Evolutionary conservation across 2,797 vertebrate genomes (phyloP), one percentile per base, ranked within the genome.

Genomic region (Serranus cabrilla): DNA sequence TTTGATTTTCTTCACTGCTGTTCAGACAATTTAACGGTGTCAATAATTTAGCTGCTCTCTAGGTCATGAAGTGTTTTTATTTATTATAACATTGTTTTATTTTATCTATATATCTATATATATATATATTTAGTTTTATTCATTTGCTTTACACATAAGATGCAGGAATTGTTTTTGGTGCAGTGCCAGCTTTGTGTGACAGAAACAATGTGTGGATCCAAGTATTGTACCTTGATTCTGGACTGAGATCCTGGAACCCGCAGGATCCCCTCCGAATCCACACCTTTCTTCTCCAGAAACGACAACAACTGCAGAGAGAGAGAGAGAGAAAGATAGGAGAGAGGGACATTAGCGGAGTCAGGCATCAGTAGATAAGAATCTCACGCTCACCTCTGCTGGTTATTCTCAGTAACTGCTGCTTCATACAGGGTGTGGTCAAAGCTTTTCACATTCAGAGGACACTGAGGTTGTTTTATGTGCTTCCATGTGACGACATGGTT

Each of bases 241-340:
- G 95, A 92, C 90, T 97, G 96, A 83, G 97, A 97, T 6, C 97
- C 97, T 21, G 97, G 96, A 67, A 98, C 95, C 89, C 97, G 94
- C 71, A 98, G 94, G 83, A 98, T 97, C 61, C 97, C 97, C 81
- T 97, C 96, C 0, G 94, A 95, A 78, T 97, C 96, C 0, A 99
- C 91, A 14, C 96, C 96, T 81, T 93, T 96, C 86, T 96, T 96
- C 87, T 98, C 98, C 88, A 98, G 90, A 91, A 96, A 97, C 0
- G 95, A 96, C 73, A 98, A 92, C 88, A 98, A 84, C 98, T 98
- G 87, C 87, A 90, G 57, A 81, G 73, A 82, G 34, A 77, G 71
- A 76, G 70, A 55, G 64, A 69, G 42, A 59, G 18, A 20, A 37
- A 42, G 18, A 42, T 4, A 16, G 37, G 63, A 45, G 34, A 79